Percentiles rank a stretch among this genome's conserved stretches.
Conservation (phyloP, 2,888 invertebrate genomes). For the Cylindroiulus punctatus region DNA sequence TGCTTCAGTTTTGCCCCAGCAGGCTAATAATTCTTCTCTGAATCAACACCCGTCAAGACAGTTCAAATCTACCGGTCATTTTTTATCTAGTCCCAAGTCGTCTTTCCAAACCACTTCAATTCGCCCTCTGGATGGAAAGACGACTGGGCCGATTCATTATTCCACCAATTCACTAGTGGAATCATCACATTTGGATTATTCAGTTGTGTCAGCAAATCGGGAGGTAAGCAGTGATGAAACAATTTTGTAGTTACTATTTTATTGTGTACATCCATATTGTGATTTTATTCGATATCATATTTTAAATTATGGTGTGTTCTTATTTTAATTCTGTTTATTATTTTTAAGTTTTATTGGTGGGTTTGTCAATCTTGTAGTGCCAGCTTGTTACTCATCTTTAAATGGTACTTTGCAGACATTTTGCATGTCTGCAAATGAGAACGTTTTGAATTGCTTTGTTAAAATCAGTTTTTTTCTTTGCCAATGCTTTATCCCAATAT, state of each 20-base stretch:
- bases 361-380: neutral
- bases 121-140: constrained; percentile 66
- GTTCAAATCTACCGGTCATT: constrained; percentile 53
- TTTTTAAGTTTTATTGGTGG: neutral
- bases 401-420: neutral
- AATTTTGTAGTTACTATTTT: neutral
- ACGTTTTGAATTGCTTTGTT: too few species aligned
- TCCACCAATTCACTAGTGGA: constrained; percentile 62
- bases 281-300: neutral
- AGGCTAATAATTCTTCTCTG: constrained; percentile 36
- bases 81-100: constrained; percentile 54
- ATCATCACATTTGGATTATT: constrained; percentile 70
- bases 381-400: neutral
- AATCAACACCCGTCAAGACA: constrained; percentile 45
- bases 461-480: too few species aligned
- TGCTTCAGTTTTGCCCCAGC: constrained; percentile 15
- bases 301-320: neutral
- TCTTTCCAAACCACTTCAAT: constrained; percentile 59
- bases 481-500: too few species aligned
- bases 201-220: constrained; percentile 69
- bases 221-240: constrained; percentile 59
- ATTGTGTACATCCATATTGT: neutral
- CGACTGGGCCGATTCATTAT: constrained; percentile 60
- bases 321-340: neutral
- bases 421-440: neutral